Base-by-base conservation (phyloP, 2,797 vertebrate genomes). In the Lindbergichthys nudifrons region DNA sequence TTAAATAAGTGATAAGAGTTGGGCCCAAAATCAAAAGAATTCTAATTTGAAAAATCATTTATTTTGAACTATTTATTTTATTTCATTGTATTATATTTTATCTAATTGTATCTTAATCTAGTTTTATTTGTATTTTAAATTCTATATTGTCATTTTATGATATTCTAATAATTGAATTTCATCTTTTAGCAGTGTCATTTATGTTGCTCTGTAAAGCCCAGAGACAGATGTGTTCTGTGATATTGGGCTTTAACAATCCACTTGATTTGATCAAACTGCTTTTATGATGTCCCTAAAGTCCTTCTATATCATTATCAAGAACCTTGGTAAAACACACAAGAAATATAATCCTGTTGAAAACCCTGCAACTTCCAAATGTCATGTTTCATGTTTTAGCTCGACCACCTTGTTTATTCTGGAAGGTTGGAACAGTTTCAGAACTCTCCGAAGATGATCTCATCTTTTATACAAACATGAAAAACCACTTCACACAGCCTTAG, bases 401-500 rank as follows among this genome's bases (percentile, higher is more conserved):
- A 56, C 6, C 61, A 18, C 61, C 11, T 61, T 14, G 30, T 62
- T 70, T 51, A 15, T 42, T 56, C 45, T 50, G 26, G 51, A 59
- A 76, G 42, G 19, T 41, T 3, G 11, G 15, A 57, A 39, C 42
- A 19, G n/a, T 36, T 70, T 48, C 56, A 51, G 26, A n/a, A 41
- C 50, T 26, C 15, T 48, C 2, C 39, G n/a, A 19, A 58, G 18
- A 73, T 51, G 65, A 63, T 8, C 26, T 43, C 4, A 51, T 45
- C 48, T 70, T 65, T 10, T 43, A 43, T 4, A 32, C 66, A 75
- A 53, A 70, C 60, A 42, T 45, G 14, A 15, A 78, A 58, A 57
- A 43, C 45, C 54, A 51, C 61, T 14, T 12, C 10, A 32, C 54
- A 42, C 65, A 66, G 59, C 41, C 46, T 3, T 13, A 51, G 19